Percentiles rank a stretch among this genome's conserved stretches.
Evolutionary conservation across 1,140 invertebrate species (phyloP).

Genomic region (Metopolophium dirhodum): DNA sequence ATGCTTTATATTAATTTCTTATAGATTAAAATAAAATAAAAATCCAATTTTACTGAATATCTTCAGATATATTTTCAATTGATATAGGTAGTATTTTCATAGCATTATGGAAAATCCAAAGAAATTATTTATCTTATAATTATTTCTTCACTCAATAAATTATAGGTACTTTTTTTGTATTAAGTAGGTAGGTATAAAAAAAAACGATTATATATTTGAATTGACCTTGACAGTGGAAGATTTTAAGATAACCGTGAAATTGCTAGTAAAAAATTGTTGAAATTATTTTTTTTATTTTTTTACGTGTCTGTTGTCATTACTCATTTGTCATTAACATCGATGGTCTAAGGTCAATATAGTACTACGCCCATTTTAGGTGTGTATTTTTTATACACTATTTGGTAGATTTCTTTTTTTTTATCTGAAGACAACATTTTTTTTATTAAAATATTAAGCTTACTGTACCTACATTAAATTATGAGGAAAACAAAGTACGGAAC

Average conservation of each 20-base stretch:
- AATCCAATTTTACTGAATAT: not conserved
- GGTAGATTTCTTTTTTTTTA: not conserved
- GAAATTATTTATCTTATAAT: too few relatives aligned
- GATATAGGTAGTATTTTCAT: too few relatives aligned
- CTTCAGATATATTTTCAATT: not conserved
- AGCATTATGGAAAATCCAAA: too few relatives aligned
- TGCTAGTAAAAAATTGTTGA: not conserved
- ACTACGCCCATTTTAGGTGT: not conserved
- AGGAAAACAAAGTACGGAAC: not conserved
- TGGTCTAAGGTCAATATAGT: not conserved
- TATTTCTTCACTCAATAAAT: too few relatives aligned
- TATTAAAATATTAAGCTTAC: not conserved
- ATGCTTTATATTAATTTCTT: not conserved
- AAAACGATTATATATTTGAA: too few relatives aligned
- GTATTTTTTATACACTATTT: not conserved
- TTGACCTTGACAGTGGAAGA: not conserved
- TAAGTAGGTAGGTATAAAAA: too few relatives aligned
- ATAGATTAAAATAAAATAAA: not conserved
- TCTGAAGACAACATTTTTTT: not conserved
- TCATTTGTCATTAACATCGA: not conserved
- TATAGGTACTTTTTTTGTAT: too few relatives aligned
- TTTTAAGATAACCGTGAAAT: not conserved
- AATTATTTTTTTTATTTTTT: too few relatives aligned
- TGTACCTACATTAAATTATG: not conserved
- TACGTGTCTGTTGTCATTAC: not conserved